These are phyloP conservation scores for Anhinga anhinga DNA, from an alignment of 2,113 vertebrate genomes.

Conservation along the genomic window DNA sequence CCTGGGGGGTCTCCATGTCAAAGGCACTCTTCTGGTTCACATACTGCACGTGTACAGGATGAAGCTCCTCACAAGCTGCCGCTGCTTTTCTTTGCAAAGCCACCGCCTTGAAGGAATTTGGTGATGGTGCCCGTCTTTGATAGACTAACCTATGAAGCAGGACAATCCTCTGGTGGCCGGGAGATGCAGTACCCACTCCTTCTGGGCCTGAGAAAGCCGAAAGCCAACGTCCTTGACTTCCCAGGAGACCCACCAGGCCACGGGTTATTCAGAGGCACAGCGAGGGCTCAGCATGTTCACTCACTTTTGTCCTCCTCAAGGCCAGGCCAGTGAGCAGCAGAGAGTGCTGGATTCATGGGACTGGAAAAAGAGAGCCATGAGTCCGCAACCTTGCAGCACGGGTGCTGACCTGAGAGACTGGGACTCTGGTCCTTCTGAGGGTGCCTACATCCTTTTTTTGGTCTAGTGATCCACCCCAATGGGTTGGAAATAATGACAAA, in stretches of 20 bases:
- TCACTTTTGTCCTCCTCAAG: neutral
- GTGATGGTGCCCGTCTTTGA: neutral
- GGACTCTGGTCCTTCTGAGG: neutral
- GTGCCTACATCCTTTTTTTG: neutral
- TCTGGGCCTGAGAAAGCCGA: neutral
- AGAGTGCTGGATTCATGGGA: fast-evolving
- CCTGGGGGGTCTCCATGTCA: neutral
- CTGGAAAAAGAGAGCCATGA: neutral
- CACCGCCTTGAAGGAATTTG: neutral
- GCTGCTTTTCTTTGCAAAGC: neutral
- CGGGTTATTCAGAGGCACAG: neutral
- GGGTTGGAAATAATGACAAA: conserved; percentile 58
- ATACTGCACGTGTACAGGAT: neutral
- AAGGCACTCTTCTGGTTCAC: neutral
- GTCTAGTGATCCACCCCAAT: conserved; percentile 29
- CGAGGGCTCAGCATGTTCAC: neutral
- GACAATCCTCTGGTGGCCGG: neutral
- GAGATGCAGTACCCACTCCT: neutral
- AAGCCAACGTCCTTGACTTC: fast-evolving
- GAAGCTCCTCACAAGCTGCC: neutral
- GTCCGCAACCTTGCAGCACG: fast-evolving
- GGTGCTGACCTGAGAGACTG: neutral
- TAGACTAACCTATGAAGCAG: neutral
- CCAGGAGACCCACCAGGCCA: neutral
- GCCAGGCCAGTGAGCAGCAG: neutral